Evolutionary conservation across 2,113 vertebrate genomes (phyloP), one percentile per base, ranked within the genome.

Genomic region (Antechinus flavipes): DNA sequence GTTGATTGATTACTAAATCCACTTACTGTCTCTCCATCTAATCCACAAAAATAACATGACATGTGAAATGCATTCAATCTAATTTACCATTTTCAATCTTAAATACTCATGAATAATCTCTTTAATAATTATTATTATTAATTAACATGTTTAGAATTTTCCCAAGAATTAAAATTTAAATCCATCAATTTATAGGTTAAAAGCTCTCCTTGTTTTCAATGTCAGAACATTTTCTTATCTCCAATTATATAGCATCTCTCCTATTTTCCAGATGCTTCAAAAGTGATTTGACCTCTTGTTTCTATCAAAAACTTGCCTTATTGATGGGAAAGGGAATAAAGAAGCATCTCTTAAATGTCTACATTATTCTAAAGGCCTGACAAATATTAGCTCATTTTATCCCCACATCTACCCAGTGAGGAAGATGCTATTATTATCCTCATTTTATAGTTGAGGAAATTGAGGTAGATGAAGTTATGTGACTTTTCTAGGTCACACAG

Each of bases 321-420:
- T 84, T 42, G 35, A 42, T 84, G 19, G 68, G 7, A 6, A 84
- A 84, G 19, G 68, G 2, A 84, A 84, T 42, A 84, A 84, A 42
- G 35, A n/a, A 19, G 14, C 68, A 84, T 9, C 42, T 42, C 6
- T 76, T 22, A 6, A 42, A 11, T 0, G 1, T n/a, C 10, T 16
- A 49, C 8, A 0, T 0, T 84, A 8, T 84, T n/a, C n/a, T 84
- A 84, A 23, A 10, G 11, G 11, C n/a, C 68, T 42, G 42, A 84
- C 19, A 22, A 84, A 84, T 84, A 52, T 4, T 0, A 1, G 25
- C 27, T 23, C 90, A 0, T 26, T n/a, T 9, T 10, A 6, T 53
- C 54, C 50, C 12, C 8, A 14, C 50, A 30, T 10, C 0, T 1
- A 7, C 7, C 68, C 16, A 23, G 0, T 0, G 0, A 26, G 47